These are phyloP conservation scores for Leucopsar rothschildi DNA, from an alignment of 2,113 vertebrate species.

Conservation along the genomic window DNA sequence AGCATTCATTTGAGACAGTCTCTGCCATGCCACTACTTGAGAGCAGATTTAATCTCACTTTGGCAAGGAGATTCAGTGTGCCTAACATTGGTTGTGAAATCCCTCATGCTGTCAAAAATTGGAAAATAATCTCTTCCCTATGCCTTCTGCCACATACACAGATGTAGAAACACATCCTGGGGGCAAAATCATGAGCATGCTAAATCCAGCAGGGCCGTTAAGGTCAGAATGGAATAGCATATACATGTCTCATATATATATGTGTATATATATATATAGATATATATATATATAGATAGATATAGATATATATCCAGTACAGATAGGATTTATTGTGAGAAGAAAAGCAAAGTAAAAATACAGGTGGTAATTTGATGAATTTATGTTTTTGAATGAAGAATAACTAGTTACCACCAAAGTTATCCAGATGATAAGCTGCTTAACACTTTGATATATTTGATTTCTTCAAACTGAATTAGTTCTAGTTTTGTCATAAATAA, in stretches of 20 bases:
- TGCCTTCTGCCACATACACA: constrained; percentile 35
- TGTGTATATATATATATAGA: not conserved
- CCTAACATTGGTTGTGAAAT: not conserved
- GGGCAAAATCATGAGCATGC: not conserved
- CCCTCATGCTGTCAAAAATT: constrained; percentile 12
- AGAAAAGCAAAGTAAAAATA: not conserved
- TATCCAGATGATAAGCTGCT: not conserved
- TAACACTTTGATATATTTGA: not conserved
- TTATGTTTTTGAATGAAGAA: not conserved
- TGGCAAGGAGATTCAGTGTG: not conserved
- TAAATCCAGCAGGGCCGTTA: not conserved
- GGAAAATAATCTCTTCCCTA: constrained; percentile 22
- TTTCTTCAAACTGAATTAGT: not conserved
- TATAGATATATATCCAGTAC: not conserved
- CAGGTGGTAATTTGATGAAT: not conserved
- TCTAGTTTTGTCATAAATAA: not conserved
- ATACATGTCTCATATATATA: too few species aligned
- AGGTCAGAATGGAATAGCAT: not conserved
- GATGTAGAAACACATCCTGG: constrained; percentile 25
- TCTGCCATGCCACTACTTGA: not conserved
- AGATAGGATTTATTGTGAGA: not conserved
- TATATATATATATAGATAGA: too few species aligned
- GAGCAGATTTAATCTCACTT: not conserved
- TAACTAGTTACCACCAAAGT: not conserved
- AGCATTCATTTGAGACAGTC: not conserved